These are phyloP conservation scores for Meteorus sp. DNA, from an alignment of 1,140 invertebrate species.

Conservation along the genomic window DNA sequence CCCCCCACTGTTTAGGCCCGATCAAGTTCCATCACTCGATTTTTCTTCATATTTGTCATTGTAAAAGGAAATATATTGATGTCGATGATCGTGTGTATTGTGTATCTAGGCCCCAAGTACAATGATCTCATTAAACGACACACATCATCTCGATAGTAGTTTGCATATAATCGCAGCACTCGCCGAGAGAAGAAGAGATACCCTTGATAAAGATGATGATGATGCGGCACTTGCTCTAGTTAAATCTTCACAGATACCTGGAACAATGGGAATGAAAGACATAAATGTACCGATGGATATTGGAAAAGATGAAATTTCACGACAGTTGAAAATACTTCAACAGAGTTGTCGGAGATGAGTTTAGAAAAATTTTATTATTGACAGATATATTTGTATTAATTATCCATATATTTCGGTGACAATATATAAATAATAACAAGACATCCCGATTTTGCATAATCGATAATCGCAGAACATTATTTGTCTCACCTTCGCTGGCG, in stretches of 20 bases:
- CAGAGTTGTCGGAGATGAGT: too few species aligned
- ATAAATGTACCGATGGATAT: not conserved
- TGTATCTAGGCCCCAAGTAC: slow-evolving; percentile 10
- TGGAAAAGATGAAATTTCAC: not conserved
- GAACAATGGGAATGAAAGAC: slow-evolving; percentile 23
- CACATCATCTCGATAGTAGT: slow-evolving; percentile 55
- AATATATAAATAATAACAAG: too few species aligned
- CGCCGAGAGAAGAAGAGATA: slow-evolving; percentile 38
- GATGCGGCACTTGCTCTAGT: slow-evolving; percentile 50
- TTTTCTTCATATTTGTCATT: not conserved
- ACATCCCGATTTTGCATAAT: too few species aligned
- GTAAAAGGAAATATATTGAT: slow-evolving; percentile 14
- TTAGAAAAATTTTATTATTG: too few species aligned
- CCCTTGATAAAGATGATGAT: slow-evolving; percentile 44
- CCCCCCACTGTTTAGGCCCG: not conserved
- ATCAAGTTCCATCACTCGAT: not conserved
- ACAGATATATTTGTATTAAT: too few species aligned
- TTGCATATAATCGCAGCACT: slow-evolving; percentile 35
- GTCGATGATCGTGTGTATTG: slow-evolving; percentile 14
- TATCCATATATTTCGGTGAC: too few species aligned
- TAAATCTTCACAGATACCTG: slow-evolving; percentile 53
- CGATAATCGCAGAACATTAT: not conserved
- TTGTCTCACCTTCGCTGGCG: slow-evolving; percentile 46
- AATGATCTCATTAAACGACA: slow-evolving; percentile 16
- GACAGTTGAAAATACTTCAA: too few species aligned